Evolutionary conservation across 2,888 invertebrate genomes (phyloP), one percentile per base, ranked within the genome.

Genomic region (Cryptus armator): DNA sequence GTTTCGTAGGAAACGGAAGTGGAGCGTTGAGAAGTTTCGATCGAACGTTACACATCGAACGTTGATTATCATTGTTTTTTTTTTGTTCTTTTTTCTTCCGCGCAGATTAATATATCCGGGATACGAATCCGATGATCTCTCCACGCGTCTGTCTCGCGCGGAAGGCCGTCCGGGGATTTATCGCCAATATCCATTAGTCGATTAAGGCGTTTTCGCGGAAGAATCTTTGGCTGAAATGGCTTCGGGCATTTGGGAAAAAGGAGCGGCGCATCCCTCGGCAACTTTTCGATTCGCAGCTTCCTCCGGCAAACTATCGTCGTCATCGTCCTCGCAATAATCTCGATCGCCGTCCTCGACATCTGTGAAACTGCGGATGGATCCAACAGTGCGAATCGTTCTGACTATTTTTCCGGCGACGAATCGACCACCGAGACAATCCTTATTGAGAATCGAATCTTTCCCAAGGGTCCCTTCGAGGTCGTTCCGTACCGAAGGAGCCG

Each of bases 1-100:
- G 77, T 84, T 84, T 77, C 67, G 14, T 51, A 51, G 71, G 72
- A 81, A 81, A 81, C 84, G 81, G 81, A 84, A 84, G 76, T 79
- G 62, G 62, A 74, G 74, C 67, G 72, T 72, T 71, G 67, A 62
- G 51, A 77, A 81, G 72, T 77, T 84, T 77, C 81, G 67, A 84
- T 81, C 67, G 71, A 72, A 72, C 53, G 79, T 64, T 48, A 44
- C n/a, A 37, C 16, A 66, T 32, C 29, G 0, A 37, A 24, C 66
- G 37, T 48, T 48, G 12, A 19, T 24, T 19, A 62, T 62, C 10
- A 12, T 12, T 48, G 48, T 32, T 29, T n/a, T 14, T 62, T 12
- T 32, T 14, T 62, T 59, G 1, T 44, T 80, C 16, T 32, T 66
- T 72, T 56, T 74, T 51, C 19, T 53, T 24, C 32, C 7, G 24